phyloP scores from a whole-genome alignment of 1,140 invertebrate species.

The Brachionus rubens region DNA sequence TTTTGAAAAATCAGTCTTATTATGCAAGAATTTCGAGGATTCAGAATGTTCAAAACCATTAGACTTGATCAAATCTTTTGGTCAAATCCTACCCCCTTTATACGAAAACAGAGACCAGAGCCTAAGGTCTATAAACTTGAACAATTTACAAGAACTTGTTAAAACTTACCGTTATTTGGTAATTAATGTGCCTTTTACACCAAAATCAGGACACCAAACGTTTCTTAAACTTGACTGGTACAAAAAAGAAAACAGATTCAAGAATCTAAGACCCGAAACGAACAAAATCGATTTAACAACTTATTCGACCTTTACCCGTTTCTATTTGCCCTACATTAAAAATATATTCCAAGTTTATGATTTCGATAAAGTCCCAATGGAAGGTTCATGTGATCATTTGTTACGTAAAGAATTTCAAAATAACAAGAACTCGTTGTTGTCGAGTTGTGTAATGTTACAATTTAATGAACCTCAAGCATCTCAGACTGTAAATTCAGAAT shows the following conservation, averaged over 20 bases:
- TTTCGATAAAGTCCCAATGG: background rate
- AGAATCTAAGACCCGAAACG: background rate
- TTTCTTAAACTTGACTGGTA: conserved; percentile 43
- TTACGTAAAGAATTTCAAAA: background rate
- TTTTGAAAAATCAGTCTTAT: background rate
- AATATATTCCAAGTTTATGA: conserved; percentile 10
- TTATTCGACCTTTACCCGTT: background rate
- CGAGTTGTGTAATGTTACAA: conserved; percentile 35
- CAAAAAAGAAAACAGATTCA: background rate
- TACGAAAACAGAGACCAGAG: background rate
- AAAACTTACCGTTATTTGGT: conserved; percentile 9
- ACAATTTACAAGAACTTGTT: background rate
- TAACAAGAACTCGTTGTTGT: background rate
- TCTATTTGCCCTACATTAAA: conserved; percentile 11
- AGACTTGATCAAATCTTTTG: background rate
- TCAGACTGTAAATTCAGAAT: background rate
- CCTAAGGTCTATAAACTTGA: conserved; percentile 9
- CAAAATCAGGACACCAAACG: background rate
- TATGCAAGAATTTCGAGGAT: background rate
- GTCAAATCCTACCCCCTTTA: background rate
- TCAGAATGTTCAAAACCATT: background rate
- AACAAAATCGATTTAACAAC: background rate
- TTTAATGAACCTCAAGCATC: background rate
- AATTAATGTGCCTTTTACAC: background rate
- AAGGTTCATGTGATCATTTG: background rate